phyloP scores from a whole-genome alignment of 2,113 vertebrate species.

The Eira barbara region DNA sequence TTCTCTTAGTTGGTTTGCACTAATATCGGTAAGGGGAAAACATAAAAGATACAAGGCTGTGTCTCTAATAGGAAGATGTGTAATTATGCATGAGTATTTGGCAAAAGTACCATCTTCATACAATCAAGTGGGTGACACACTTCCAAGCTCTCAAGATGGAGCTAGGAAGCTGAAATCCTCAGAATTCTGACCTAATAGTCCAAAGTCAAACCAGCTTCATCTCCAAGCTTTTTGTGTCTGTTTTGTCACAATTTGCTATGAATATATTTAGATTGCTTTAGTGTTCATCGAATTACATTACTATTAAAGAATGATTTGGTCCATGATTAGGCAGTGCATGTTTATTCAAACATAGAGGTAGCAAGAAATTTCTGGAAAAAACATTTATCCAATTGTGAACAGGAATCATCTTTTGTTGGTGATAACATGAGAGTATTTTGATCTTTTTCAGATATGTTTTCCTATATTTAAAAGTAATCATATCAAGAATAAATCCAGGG shows the following conservation, averaged over 20 bases:
- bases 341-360: not conserved
- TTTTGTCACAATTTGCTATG: not conserved
- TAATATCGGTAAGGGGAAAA: not conserved
- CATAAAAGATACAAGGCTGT: not conserved
- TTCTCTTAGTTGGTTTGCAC: not conserved
- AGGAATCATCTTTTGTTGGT: not conserved
- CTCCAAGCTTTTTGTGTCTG: not conserved
- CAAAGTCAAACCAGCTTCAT: not conserved
- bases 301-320: not conserved
- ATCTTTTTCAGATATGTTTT: not conserved
- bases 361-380: not conserved
- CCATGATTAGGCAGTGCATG: not conserved
- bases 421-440: not conserved
- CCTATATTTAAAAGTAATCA: not conserved
- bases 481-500: not conserved
- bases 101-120: not conserved
- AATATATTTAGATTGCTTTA: not conserved
- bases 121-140: not conserved
- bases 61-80: not conserved
- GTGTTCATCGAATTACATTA: not conserved
- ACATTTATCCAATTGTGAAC: not conserved
- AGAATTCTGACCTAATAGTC: not conserved
- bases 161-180: not conserved
- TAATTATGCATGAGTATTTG: not conserved
- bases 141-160: not conserved